phyloP scores from a whole-genome alignment of 2,888 invertebrate species.

The Sinelater perroti region DNA sequence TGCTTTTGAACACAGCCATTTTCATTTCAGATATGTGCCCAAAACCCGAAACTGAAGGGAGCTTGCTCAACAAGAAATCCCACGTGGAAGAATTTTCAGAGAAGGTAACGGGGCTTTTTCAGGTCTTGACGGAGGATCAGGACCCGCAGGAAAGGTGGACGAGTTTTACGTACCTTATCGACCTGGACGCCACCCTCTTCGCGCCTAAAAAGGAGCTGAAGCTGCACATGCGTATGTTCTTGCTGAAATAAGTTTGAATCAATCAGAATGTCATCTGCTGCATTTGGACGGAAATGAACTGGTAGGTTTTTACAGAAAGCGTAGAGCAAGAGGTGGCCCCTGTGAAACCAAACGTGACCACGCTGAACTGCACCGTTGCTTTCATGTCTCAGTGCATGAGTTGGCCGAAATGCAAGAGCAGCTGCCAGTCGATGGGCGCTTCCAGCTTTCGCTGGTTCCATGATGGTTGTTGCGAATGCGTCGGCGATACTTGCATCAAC shows the following conservation, averaged over 20 bases:
- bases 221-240: conserved; percentile 74
- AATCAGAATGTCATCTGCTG: too few relatives aligned
- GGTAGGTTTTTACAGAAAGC: conserved; percentile 63
- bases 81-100: conserved; percentile 87
- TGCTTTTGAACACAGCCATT: background rate
- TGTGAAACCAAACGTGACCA: conserved; percentile 65
- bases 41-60: conserved; percentile 75
- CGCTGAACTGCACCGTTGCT: conserved; percentile 89
- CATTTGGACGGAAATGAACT: background rate
- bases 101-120: conserved; percentile 84
- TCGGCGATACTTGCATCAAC: conserved; percentile 86
- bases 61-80: conserved; percentile 78
- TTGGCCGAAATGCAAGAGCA: conserved; percentile 83
- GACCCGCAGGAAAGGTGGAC: conserved; percentile 83
- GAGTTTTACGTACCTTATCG: conserved; percentile 82
- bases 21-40: conserved; percentile 87
- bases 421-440: conserved; percentile 85
- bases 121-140: conserved; percentile 80
- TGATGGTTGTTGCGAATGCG: conserved; percentile 93
- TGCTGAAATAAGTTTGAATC: too few relatives aligned
- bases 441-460: conserved; percentile 91
- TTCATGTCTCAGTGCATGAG: conserved; percentile 91
- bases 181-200: conserved; percentile 73
- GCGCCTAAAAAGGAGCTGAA: conserved; percentile 75
- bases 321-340: conserved; percentile 70